Conservation (phyloP, 2,888 invertebrate species). For the Drosophila austrosaltans region DNA sequence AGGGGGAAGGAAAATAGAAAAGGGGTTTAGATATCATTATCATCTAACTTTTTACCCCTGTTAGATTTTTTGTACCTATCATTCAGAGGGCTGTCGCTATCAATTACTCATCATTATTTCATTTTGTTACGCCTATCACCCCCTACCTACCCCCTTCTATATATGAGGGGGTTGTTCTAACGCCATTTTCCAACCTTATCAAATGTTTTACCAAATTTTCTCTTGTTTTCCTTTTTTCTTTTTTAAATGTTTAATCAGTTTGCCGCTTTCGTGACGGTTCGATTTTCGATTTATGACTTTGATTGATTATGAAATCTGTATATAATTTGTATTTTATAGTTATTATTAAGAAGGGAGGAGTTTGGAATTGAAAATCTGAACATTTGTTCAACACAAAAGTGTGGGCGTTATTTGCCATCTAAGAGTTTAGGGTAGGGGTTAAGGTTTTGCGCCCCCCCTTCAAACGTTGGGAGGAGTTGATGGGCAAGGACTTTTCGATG, state of each 20-base stretch:
- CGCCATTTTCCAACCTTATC: slow-evolving; percentile 33
- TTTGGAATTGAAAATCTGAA: slow-evolving; percentile 28
- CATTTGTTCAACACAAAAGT: slow-evolving; percentile 48
- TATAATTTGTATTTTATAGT: slow-evolving; percentile 63
- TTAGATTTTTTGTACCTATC: slow-evolving; percentile 13
- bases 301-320: slow-evolving; percentile 79
- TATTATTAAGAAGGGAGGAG: slow-evolving; percentile 18
- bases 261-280: slow-evolving; percentile 46
- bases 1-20: slow-evolving; percentile 15
- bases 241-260: slow-evolving; percentile 53
- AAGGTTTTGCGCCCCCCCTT: slow-evolving; percentile 43
- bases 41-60: slow-evolving; percentile 48
- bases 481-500: background rate
- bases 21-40: slow-evolving; percentile 68
- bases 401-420: slow-evolving; percentile 58
- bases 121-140: slow-evolving; percentile 46
- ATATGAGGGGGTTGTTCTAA: slow-evolving; percentile 39
- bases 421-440: slow-evolving; percentile 32
- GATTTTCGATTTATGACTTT: slow-evolving; percentile 74
- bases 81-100: slow-evolving; percentile 68
- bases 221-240: background rate
- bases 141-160: slow-evolving; percentile 26
- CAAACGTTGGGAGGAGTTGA: slow-evolving; percentile 3
- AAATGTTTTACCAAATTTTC: slow-evolving; percentile 49
- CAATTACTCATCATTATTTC: slow-evolving; percentile 78